Conservation (phyloP, 2,797 vertebrate genomes). For the Sebastes goodei region DNA sequence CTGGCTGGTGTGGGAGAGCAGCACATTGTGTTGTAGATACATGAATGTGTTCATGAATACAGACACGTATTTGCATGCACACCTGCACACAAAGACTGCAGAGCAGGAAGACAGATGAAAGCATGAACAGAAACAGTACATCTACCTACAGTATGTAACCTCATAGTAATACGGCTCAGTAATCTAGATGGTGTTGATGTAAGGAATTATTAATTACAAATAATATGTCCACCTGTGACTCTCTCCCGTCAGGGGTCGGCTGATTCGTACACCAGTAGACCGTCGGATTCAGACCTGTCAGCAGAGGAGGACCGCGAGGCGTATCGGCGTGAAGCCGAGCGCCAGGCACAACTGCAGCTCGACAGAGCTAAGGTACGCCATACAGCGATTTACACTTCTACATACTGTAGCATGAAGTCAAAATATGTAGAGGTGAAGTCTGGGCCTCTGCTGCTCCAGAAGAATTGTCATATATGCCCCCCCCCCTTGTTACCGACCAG, state of each 20-base stretch:
- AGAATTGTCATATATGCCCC: background rate
- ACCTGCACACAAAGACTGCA: conserved; percentile 49
- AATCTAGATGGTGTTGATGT: background rate
- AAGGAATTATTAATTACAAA: background rate
- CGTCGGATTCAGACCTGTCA: conserved; percentile 98
- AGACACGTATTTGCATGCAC: conserved; percentile 48
- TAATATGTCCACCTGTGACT: background rate
- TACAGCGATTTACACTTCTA: background rate
- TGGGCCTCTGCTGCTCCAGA: background rate
- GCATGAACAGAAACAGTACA: conserved; percentile 3
- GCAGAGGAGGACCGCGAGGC: conserved; percentile 97
- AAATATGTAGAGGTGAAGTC: background rate
- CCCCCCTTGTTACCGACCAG: background rate
- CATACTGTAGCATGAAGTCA: background rate
- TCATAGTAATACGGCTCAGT: background rate
- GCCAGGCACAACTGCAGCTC: conserved; percentile 95
- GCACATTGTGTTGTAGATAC: conserved; percentile 62
- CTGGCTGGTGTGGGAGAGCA: conserved; percentile 77
- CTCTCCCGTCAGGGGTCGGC: conserved; percentile 88
- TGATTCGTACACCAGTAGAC: conserved; percentile 97
- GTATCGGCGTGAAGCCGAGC: conserved; percentile 95
- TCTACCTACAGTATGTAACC: background rate
- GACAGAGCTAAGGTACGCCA: conserved; percentile 93
- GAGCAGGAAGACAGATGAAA: conserved; percentile 24
- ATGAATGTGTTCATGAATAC: conserved; percentile 46